These are phyloP conservation scores for Macquaria australasica DNA, from an alignment of 2,113 vertebrate species.

Conservation along the genomic window DNA sequence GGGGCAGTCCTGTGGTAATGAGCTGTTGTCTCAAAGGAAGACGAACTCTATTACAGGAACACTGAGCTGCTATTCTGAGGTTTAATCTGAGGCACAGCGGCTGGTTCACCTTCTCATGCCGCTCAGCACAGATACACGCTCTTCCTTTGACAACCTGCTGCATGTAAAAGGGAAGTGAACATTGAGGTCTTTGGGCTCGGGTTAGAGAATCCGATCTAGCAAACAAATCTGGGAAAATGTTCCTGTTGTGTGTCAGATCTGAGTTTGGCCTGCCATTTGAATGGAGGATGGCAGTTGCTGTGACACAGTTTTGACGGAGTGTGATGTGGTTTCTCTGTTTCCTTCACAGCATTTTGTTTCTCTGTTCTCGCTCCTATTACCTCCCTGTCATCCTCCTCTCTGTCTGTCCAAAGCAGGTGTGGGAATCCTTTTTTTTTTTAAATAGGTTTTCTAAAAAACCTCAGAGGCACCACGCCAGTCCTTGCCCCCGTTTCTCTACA, in stretches of 20 bases:
- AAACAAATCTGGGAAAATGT: not conserved
- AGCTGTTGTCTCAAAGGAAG: conserved; percentile 80
- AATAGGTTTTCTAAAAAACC: not conserved
- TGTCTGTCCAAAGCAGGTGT: not conserved
- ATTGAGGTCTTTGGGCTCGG: not conserved
- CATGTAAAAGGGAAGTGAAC: conserved; percentile 2
- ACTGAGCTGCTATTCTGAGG: conserved; percentile 77
- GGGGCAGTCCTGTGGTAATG: conserved; percentile 78
- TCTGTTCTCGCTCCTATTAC: not conserved
- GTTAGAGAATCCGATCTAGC: not conserved
- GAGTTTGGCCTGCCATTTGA: not conserved
- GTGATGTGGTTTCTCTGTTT: conserved; percentile 2
- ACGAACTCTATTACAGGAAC: conserved; percentile 71
- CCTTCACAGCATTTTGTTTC: not conserved
- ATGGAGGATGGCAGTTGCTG: not conserved
- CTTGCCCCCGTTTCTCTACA: not conserved
- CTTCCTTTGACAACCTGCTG: conserved; percentile 35
- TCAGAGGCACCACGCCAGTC: not conserved
- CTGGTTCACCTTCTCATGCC: conserved; percentile 66
- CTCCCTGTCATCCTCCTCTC: not conserved
- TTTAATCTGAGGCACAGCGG: conserved; percentile 67
- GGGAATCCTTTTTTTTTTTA: conserved; percentile 4
- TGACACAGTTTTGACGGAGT: conserved; percentile 7
- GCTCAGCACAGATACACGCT: conserved; percentile 62
- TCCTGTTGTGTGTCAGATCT: not conserved